A percentile compares a stretch with the other conserved stretches of the same genome.
phyloP scores from a whole-genome alignment of 2,113 vertebrate species.

The Odocoileus virginianus region DNA sequence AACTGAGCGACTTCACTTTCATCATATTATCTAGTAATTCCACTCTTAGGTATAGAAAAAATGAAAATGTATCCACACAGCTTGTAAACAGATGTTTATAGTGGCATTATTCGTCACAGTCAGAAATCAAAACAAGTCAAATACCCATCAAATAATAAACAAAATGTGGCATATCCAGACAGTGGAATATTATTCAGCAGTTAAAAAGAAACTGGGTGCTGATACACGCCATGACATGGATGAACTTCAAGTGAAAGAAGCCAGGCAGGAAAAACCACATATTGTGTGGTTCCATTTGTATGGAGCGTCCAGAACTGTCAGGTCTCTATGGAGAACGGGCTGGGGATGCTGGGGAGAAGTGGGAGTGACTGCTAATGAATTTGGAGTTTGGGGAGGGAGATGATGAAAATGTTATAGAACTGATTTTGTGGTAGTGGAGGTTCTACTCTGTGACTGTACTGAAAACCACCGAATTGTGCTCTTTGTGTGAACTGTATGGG shows the following conservation, averaged over 20 bases:
- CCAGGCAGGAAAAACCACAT: background rate
- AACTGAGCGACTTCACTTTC: too few relatives aligned
- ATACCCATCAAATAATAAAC: background rate
- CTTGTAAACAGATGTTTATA: background rate
- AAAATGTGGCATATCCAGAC: background rate
- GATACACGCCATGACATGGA: background rate
- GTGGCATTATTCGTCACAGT: background rate
- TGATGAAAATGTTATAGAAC: background rate
- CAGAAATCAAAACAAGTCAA: background rate
- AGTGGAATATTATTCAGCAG: background rate
- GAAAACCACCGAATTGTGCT: background rate
- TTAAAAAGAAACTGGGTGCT: background rate
- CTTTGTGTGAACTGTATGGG: background rate
- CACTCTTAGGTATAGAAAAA: background rate
- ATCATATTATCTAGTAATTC: background rate
- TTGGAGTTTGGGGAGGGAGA: background rate
- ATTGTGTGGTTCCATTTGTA: background rate
- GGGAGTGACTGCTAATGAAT: background rate
- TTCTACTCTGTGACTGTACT: background rate
- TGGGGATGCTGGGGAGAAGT: too few relatives aligned
- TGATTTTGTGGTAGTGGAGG: background rate
- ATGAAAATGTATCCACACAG: background rate
- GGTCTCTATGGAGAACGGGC: too few relatives aligned
- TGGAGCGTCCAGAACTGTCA: background rate
- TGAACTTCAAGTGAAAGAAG: background rate